Evolutionary conservation across 2,888 invertebrate genomes (phyloP).

Genomic region (Incurvaria masculella): DNA sequence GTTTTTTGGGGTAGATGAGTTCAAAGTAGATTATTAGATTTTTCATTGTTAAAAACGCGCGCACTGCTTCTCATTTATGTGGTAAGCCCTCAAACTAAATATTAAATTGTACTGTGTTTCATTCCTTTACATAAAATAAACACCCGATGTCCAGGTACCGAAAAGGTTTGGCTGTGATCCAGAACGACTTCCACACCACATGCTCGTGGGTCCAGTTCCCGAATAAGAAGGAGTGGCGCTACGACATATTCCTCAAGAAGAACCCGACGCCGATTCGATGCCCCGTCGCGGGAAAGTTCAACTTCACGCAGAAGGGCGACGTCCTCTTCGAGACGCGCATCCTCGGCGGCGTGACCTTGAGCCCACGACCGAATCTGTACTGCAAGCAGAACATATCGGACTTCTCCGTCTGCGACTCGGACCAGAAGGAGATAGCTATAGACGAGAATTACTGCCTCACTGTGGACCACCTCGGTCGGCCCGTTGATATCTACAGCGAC

Average conservation of each 20-base stretch:
- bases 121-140: too few species aligned
- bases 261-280: conserved; percentile 91
- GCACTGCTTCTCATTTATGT: too few species aligned
- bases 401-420: conserved; percentile 92
- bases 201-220: conserved; percentile 94
- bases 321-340: conserved; percentile 90
- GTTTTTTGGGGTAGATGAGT: too few species aligned
- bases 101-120: too few species aligned
- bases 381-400: conserved; percentile 94
- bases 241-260: conserved; percentile 80
- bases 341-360: conserved; percentile 90
- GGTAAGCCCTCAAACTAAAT: too few species aligned
- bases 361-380: conserved; percentile 88
- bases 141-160: conserved; percentile 81
- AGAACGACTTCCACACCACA: conserved; percentile 86
- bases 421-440: conserved; percentile 90
- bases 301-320: conserved; percentile 90
- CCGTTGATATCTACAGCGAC: conserved; percentile 94
- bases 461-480: conserved; percentile 93
- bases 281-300: conserved; percentile 95
- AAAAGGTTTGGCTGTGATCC: conserved; percentile 84
- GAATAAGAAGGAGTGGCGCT: conserved; percentile 82
- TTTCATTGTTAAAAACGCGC: too few species aligned
- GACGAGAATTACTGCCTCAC: conserved; percentile 96
- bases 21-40: too few species aligned